Conservation (phyloP, 2,888 invertebrate species). For the Caenorhabditis becei region DNA sequence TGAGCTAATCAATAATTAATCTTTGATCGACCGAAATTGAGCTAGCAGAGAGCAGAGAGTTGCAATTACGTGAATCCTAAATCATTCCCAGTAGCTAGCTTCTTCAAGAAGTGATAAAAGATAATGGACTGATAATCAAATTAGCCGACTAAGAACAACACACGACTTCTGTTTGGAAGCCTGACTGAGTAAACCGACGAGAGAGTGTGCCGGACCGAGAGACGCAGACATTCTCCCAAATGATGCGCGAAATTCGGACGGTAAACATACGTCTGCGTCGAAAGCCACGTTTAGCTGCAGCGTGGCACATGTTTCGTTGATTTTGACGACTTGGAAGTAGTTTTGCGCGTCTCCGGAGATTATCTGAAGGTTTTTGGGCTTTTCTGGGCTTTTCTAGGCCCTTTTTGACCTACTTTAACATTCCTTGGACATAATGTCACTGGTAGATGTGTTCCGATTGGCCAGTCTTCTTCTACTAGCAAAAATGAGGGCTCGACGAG, state of each 20-base stretch:
- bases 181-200: neutral
- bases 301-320: slow-evolving; percentile 74
- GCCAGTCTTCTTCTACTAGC: slow-evolving; percentile 78
- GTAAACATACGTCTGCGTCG: slow-evolving; percentile 77
- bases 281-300: slow-evolving; percentile 69
- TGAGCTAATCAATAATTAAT: slow-evolving; percentile 8
- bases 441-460: slow-evolving; percentile 71
- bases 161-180: too few relatives aligned
- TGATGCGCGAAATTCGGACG: slow-evolving; percentile 54
- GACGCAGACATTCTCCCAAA: slow-evolving; percentile 24
- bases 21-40: neutral
- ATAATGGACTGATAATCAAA: too few relatives aligned
- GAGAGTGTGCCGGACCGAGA: neutral
- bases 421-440: slow-evolving; percentile 71
- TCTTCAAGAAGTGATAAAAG: too few relatives aligned
- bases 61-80: too few relatives aligned
- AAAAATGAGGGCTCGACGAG: slow-evolving; percentile 74
- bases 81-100: too few relatives aligned
- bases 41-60: too few relatives aligned
- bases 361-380: too few relatives aligned
- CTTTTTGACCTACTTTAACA: too few relatives aligned
- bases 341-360: slow-evolving; percentile 64
- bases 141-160: too few relatives aligned
- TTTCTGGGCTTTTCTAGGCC: too few relatives aligned
- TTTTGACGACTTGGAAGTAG: slow-evolving; percentile 68